Conservation (phyloP, 92 coral and sea anemone genomes). For the Hydrozoanthus gracilis region DNA sequence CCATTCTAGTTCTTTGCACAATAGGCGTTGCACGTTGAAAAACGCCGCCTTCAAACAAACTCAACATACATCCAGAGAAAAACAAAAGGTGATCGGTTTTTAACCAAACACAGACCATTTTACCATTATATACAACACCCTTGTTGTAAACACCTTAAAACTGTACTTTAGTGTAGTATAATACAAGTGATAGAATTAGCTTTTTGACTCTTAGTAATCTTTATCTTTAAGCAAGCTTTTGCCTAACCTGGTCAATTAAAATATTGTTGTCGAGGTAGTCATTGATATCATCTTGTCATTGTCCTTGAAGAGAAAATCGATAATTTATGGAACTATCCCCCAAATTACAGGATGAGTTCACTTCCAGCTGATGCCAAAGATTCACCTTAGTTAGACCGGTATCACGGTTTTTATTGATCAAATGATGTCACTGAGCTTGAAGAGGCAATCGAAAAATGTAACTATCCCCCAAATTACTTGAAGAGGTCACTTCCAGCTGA, state of each 20-base stretch:
- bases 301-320: background rate
- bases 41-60: too few relatives aligned
- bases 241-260: slow-evolving; percentile 42
- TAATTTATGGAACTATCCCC: too few relatives aligned
- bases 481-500: background rate
- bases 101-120: too few relatives aligned
- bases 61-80: too few relatives aligned
- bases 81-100: too few relatives aligned
- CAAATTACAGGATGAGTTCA: background rate
- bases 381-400: background rate
- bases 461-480: background rate
- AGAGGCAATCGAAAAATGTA: background rate
- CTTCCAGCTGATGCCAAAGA: slow-evolving; percentile 10
- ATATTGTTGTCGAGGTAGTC: slow-evolving; percentile 69
- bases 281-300: slow-evolving; percentile 78
- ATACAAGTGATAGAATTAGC: too few relatives aligned
- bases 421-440: background rate
- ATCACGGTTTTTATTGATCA: background rate
- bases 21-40: too few relatives aligned
- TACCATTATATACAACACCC: too few relatives aligned
- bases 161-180: too few relatives aligned
- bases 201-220: background rate
- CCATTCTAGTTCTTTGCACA: too few relatives aligned
- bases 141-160: too few relatives aligned
- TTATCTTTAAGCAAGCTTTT: slow-evolving; percentile 54